Percentiles rank a stretch among this genome's conserved stretches.
Evolutionary conservation across 2,797 vertebrate genomes (phyloP).

Genomic region (Leptatherina wallacei): DNA sequence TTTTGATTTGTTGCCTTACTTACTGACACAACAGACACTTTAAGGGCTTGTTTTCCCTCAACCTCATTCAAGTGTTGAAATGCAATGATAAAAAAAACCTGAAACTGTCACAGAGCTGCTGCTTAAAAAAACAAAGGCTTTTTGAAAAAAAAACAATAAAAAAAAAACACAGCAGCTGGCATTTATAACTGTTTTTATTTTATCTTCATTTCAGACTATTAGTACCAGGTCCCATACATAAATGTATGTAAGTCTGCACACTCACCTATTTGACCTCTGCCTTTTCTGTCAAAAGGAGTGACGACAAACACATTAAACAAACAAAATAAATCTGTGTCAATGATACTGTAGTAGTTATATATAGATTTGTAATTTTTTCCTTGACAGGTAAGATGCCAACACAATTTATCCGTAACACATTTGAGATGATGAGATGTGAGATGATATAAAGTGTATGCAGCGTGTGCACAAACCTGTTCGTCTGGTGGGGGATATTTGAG

Average conservation of each 20-base stretch:
- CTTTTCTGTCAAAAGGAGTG: background rate
- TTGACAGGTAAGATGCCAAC: background rate
- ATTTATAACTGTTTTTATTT: constrained; percentile 1
- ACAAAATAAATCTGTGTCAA: background rate
- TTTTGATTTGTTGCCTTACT: constrained; percentile 29
- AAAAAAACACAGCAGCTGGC: background rate
- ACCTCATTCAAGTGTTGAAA: constrained; percentile 6
- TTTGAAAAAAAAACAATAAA: background rate
- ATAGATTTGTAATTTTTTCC: background rate
- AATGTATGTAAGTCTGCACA: background rate
- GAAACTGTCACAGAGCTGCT: constrained; percentile 25
- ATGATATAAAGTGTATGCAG: background rate
- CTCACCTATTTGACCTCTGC: background rate
- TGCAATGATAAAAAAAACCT: constrained; percentile 22
- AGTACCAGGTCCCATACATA: background rate
- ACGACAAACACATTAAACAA: background rate
- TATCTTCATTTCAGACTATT: background rate
- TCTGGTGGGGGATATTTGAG: background rate
- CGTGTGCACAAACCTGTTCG: background rate
- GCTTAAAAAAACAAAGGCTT: constrained; percentile 3
- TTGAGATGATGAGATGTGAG: background rate
- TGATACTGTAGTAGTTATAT: background rate
- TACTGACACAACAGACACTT: constrained; percentile 30
- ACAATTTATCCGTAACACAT: background rate
- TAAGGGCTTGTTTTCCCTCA: constrained; percentile 21